Conservation (phyloP, 2,888 invertebrate genomes). For the Malacosoma neustria region DNA sequence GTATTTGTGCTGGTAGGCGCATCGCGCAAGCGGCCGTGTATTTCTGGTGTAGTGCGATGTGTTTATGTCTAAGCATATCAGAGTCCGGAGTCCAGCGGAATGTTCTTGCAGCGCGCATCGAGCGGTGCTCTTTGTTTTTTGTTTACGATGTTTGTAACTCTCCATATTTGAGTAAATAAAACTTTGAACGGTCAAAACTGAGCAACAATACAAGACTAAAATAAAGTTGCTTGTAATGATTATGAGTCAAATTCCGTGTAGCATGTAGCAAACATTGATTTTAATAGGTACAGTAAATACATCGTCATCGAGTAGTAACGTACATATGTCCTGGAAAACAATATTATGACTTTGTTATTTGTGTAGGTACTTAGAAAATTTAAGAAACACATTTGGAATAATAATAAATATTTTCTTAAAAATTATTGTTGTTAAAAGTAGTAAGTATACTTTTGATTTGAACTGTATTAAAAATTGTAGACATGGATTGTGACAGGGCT, state of each 20-base stretch:
- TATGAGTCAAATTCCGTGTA: neutral
- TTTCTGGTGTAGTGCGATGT: constrained; percentile 46
- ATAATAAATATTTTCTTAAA: too few species aligned
- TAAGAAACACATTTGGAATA: too few species aligned
- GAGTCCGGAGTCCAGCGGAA: constrained; percentile 61
- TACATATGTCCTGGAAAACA: neutral
- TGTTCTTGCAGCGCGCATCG: constrained; percentile 49
- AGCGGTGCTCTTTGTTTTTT: constrained; percentile 51
- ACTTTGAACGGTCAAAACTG: neutral
- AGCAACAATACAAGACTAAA: neutral
- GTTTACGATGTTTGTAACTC: constrained; percentile 23
- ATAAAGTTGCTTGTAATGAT: neutral
- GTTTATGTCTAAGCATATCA: constrained; percentile 29
- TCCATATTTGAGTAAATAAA: neutral
- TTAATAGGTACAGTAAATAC: neutral
- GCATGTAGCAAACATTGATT: neutral
- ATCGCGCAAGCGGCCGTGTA: constrained; percentile 32
- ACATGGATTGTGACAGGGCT: too few species aligned
- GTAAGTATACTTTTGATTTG: too few species aligned
- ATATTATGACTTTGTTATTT: too few species aligned
- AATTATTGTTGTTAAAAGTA: too few species aligned
- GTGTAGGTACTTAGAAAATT: too few species aligned
- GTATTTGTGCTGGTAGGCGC: constrained; percentile 20
- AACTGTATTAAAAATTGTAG: too few species aligned
- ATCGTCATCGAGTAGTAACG: neutral